Evolutionary conservation across 2,113 vertebrate genomes (phyloP).

Genomic region (Chloropsis cyanopogon): DNA sequence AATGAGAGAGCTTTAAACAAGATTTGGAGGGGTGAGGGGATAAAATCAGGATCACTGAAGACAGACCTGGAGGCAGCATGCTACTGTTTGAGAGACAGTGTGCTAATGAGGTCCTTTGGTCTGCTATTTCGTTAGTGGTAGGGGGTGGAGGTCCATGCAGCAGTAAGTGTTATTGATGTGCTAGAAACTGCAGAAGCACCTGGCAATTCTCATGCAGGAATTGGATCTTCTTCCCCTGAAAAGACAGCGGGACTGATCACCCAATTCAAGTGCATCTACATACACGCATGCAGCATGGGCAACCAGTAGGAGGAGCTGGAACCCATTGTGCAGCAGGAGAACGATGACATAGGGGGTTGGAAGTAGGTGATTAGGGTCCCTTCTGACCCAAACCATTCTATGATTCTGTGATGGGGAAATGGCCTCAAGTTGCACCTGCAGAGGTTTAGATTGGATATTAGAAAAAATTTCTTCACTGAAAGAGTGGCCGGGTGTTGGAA

Average conservation of each 20-base stretch:
- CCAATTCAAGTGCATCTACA: background rate
- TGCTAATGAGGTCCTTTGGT: background rate
- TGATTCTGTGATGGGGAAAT: background rate
- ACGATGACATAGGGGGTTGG: background rate
- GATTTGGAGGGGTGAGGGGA: background rate
- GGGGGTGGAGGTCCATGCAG: background rate
- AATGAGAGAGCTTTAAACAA: background rate
- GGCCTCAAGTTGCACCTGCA: background rate
- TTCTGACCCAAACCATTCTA: background rate
- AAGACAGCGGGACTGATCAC: background rate
- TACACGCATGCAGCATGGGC: background rate
- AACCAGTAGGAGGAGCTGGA: background rate
- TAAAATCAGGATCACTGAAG: background rate
- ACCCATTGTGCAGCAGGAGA: background rate
- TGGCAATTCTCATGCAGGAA: background rate
- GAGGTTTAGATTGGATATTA: background rate
- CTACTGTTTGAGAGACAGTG: background rate
- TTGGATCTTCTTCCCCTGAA: background rate
- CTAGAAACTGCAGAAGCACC: background rate
- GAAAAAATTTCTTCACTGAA: background rate
- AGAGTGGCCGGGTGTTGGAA: background rate
- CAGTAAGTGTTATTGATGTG: background rate
- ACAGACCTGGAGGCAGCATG: background rate
- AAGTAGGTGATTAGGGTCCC: background rate
- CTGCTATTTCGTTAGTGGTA: accelerated